Evolutionary conservation across 1,140 invertebrate species (phyloP).

Genomic region (Bradysia coprophila): DNA sequence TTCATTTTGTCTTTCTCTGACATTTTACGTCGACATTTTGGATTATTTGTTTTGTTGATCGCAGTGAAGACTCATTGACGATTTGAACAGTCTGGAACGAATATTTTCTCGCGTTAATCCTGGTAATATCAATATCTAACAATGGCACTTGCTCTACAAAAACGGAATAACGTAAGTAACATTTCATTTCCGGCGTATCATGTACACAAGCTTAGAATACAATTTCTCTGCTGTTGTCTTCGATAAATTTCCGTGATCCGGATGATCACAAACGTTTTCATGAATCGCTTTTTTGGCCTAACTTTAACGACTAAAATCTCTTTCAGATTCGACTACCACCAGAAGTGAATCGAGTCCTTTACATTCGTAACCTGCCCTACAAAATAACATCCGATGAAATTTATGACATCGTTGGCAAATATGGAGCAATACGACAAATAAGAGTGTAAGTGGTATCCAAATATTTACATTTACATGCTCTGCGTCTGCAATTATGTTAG

Average conservation of each 20-base stretch:
- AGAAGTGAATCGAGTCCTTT: slow-evolving; percentile 95
- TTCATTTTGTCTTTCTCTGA: too few species aligned
- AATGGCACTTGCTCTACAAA: slow-evolving; percentile 42
- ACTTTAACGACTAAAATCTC: slow-evolving; percentile 5
- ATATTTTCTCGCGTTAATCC: too few species aligned
- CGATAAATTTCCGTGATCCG: slow-evolving; percentile 3
- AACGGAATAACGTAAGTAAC: slow-evolving; percentile 34
- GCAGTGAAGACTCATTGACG: too few species aligned
- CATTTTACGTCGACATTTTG: too few species aligned
- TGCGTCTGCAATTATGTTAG: neutral
- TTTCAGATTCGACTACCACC: slow-evolving; percentile 87
- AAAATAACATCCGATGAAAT: slow-evolving; percentile 99
- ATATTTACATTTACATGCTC: neutral
- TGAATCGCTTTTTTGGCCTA: slow-evolving; percentile 1
- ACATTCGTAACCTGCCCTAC: slow-evolving; percentile 94
- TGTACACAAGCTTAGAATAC: neutral
- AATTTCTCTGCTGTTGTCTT: slow-evolving; percentile 4
- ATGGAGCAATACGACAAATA: slow-evolving; percentile 97
- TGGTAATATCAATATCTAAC: too few species aligned
- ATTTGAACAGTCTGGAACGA: too few species aligned
- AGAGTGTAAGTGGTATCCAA: slow-evolving; percentile 62
- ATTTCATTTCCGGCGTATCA: neutral
- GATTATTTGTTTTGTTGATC: too few species aligned
- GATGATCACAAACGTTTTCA: neutral
- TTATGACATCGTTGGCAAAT: slow-evolving; percentile 99